These are phyloP conservation scores for Steatornis caripensis DNA, from an alignment of 2,113 vertebrate species.

Conservation along the genomic window DNA sequence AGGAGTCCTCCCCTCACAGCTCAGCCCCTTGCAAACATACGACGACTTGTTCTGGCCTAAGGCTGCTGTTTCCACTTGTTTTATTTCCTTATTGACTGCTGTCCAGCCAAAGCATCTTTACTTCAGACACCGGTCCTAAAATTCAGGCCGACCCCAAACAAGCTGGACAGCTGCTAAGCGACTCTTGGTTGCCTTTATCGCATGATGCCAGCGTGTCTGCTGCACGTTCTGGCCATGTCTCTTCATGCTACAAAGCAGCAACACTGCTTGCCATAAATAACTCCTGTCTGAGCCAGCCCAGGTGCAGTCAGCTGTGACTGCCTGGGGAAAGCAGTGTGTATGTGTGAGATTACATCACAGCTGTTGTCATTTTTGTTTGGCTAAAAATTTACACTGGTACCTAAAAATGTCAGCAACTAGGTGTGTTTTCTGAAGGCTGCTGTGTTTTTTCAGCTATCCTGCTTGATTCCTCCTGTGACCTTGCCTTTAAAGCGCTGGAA, in stretches of 20 bases:
- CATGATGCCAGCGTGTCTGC: background rate
- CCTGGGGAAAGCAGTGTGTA: background rate
- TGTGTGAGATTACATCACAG: background rate
- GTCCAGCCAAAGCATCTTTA: background rate
- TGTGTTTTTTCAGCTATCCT: background rate
- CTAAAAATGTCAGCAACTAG: background rate
- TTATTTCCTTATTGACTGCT: background rate
- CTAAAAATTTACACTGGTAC: background rate
- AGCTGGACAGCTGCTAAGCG: background rate
- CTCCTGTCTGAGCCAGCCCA: background rate
- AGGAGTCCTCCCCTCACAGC: background rate
- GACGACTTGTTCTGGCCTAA: background rate
- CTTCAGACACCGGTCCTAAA: background rate
- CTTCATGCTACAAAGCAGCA: background rate
- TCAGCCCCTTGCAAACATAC: background rate
- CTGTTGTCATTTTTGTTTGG: background rate
- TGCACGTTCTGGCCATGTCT: background rate
- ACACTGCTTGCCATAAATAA: background rate
- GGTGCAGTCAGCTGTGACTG: background rate
- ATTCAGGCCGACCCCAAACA: background rate
- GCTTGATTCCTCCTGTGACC: background rate
- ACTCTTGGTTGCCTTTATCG: background rate
- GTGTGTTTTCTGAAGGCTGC: background rate
- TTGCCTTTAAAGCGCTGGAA: background rate
- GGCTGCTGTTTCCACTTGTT: background rate